A percentile compares a stretch with the other conserved stretches of the same genome.
phyloP scores from a whole-genome alignment of 2,797 vertebrate genomes.

The Schizopygopsis pylzovi region DNA sequence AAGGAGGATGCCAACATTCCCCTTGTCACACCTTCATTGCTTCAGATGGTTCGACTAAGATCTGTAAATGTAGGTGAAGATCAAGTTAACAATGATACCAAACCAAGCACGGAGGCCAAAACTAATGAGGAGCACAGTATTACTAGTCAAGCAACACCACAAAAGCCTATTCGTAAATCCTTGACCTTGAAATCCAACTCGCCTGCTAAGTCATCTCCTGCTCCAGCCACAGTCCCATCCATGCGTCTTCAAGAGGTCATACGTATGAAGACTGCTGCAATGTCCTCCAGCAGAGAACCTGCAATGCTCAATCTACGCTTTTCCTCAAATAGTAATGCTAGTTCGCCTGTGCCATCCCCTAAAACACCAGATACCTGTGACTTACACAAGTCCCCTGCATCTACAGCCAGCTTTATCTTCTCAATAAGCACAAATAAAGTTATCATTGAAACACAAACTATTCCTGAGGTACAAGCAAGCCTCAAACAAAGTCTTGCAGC shows the following conservation, averaged over 20 bases:
- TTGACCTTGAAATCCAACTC: constrained; percentile 76
- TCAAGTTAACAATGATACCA: constrained; percentile 65
- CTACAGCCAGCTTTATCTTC: constrained; percentile 95
- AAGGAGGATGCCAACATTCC: constrained; percentile 91
- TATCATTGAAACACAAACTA: constrained; percentile 83
- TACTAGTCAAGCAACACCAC: constrained; percentile 74
- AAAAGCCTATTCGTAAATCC: constrained; percentile 92
- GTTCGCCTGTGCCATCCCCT: constrained; percentile 59
- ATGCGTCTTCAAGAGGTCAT: constrained; percentile 86
- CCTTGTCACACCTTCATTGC: constrained; percentile 92
- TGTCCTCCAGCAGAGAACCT: constrained; percentile 76
- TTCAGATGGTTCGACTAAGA: constrained; percentile 95
- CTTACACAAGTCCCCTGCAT: constrained; percentile 83
- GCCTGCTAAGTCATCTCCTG: constrained; percentile 73
- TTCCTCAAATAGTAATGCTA: constrained; percentile 55
- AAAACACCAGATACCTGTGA: constrained; percentile 68
- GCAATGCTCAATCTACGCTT: constrained; percentile 69
- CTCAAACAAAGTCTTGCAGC: constrained; percentile 87
- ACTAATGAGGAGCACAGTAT: constrained; percentile 59
- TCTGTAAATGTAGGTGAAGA: constrained; percentile 82
- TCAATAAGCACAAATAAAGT: constrained; percentile 89
- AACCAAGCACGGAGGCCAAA: constrained; percentile 53
- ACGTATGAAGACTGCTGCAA: constrained; percentile 86
- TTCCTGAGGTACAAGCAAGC: constrained; percentile 80
- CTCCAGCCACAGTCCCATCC: constrained; percentile 71